Base-by-base conservation (phyloP, 2,113 vertebrate genomes). In the Gymnorhina tibicen region DNA sequence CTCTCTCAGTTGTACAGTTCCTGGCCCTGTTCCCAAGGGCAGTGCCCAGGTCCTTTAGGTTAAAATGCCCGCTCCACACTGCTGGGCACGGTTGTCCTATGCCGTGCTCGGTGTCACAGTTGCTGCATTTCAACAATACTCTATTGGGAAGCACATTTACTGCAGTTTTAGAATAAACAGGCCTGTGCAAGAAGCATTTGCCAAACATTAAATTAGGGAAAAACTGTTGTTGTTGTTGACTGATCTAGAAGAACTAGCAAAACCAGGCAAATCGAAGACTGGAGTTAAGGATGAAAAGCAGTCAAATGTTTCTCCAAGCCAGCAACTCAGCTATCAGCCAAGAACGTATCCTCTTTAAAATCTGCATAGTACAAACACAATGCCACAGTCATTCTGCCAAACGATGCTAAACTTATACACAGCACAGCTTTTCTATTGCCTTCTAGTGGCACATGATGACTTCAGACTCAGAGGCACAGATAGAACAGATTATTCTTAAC, bases 61-160 rank as follows among this genome's bases (percentile, higher is more conserved):
- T 78, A 82, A 70, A 92, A 50, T 14, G 66, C 73, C 52, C 18
- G 1, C 53, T 86, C 56, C 44, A 32, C 58, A 7, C 16, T 11
- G 56, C 70, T 18, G 47, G 41, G 72, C 62, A 86, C 56, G 6
- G 30, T 2, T 85, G 69, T 84, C 42, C 67, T 44, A 13, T 0
- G 0, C 52, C 56, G 60, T 56, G 67, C 92, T 92, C 92, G 60
- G 17, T 3, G 79, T 88, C 69, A 82, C 90, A 94, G 76, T 49
- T 42, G 37, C 69, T 95, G 96, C 86, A 53, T 81, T 89, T 92
- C 49, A 81, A 96, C 90, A 95, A 94, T 95, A 67, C 50, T 3
- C 1, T 26, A 33, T 8, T 83, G 72, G 75, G n/a, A 91, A 83
- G 52, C 35, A 80, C 52, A 47, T 62, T 86, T 56, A 46, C 33